Base-by-base conservation (phyloP, 2,888 invertebrate genomes). In the Sphaerophoria taeniata region DNA sequence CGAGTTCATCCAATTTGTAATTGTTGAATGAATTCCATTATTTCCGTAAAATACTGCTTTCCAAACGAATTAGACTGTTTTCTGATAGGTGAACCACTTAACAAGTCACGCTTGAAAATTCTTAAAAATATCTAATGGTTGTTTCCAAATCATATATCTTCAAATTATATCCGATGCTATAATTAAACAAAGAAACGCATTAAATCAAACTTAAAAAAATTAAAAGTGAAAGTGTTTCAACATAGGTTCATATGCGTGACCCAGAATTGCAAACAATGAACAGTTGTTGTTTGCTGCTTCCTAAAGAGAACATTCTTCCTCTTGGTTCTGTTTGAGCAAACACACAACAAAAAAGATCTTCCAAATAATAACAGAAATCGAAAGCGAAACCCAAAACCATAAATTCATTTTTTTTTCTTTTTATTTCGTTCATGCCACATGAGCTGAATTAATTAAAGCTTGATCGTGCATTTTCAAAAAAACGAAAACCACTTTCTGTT, bases 401-500 rank as follows among this genome's bases (percentile, higher is more conserved):
- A 63, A 63, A 24, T 24, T 24, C 24, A 24, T 24, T 24, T 24
- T 24, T 63, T 63, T 33, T 24, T 63, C 33, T 33, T 45, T 45
- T 63, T 47, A 47, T 45, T 63, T 47, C 33, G 14, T 45, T 47
- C 63, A 63, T 33, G 47, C 63, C 47, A 63, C 47, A 47, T 63
- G 63, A 63, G 63, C 7, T 63, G 63, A 63, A 63, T 63, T 63
- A 63, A 63, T 63, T 63, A 47, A 45, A 56, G 14, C 16, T 24
- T 63, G 33, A 63, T 63, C 63, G 47, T 63, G 63, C 12, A 12
- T 60, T 45, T 63, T 63, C 3, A 33, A 24, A 24, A 24, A 24
- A 24, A 63, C 4, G 33, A 33, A 63, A 63, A 63, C 7, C 33
- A 47, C 63, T 63, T 63, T 61, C 61, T 63, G 63, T 63, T 63